Conservation (phyloP, 2,888 invertebrate species). For the Campoplex capitator region DNA sequence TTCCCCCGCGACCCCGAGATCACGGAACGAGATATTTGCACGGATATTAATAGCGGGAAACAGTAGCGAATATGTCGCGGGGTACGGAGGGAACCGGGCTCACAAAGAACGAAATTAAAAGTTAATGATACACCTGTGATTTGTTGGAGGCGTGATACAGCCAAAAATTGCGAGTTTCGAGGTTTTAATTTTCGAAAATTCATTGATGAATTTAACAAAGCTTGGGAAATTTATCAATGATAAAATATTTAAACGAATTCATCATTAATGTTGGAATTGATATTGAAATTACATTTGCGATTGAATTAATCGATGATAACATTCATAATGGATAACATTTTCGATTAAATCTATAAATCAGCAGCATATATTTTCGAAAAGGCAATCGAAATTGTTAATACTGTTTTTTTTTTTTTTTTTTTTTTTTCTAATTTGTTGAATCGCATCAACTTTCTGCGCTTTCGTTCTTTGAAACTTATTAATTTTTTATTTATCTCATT, state of each 20-base stretch:
- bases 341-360: background rate
- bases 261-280: background rate
- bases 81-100: background rate
- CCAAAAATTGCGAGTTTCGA: background rate
- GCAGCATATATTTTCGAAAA: background rate
- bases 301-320: background rate
- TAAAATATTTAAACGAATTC: background rate
- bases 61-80: background rate
- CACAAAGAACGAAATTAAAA: background rate
- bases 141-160: background rate
- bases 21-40: constrained; percentile 20
- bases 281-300: background rate
- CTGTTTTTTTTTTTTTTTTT: no score
- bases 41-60: constrained; percentile 35
- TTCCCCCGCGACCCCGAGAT: background rate
- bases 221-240: no score
- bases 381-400: background rate
- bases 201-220: no score
- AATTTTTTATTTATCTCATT: background rate
- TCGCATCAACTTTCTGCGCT: no score
- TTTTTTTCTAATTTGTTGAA: no score
- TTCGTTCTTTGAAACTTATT: background rate
- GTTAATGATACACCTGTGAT: background rate
- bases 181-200: background rate
- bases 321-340: no score